These are phyloP conservation scores for Eucera pruinosa DNA, from an alignment of 2,888 invertebrate species.

Conservation along the genomic window DNA sequence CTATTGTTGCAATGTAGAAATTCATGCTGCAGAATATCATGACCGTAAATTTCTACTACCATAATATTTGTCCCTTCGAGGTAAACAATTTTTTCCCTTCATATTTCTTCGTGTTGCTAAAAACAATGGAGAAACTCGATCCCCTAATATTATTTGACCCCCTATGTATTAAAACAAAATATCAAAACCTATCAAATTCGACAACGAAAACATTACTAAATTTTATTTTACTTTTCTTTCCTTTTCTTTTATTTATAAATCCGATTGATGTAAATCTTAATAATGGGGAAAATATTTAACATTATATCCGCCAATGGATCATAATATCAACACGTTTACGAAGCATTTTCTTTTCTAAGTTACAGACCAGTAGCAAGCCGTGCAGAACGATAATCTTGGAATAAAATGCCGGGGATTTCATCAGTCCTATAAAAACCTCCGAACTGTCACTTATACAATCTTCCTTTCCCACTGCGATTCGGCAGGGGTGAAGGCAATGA, in stretches of 20 bases:
- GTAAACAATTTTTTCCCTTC: not conserved
- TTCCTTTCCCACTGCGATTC: constrained; percentile 29
- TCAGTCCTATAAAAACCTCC: constrained; percentile 46
- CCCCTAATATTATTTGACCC: not conserved
- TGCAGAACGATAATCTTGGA: constrained; percentile 52
- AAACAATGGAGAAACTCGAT: not conserved
- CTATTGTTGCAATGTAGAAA: too few relatives aligned
- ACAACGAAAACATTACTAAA: too few relatives aligned
- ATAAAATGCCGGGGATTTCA: constrained; percentile 52
- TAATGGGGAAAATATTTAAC: not conserved
- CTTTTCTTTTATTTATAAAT: not conserved
- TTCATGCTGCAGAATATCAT: too few relatives aligned
- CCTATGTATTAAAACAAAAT: not conserved
- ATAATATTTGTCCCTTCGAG: not conserved
- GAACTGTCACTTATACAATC: constrained; percentile 57
- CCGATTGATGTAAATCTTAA: not conserved
- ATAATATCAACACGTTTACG: not conserved
- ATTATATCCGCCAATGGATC: not conserved
- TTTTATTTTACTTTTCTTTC: too few relatives aligned
- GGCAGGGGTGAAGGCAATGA: constrained; percentile 30
- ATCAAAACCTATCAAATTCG: not conserved
- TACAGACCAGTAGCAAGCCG: not conserved
- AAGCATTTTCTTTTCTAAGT: not conserved
- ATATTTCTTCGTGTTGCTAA: not conserved
- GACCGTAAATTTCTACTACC: not conserved